A percentile compares a stretch with the other conserved stretches of the same genome.
Conservation (phyloP, 92 coral and sea anemone genomes). For the Heliopora coerulea region DNA sequence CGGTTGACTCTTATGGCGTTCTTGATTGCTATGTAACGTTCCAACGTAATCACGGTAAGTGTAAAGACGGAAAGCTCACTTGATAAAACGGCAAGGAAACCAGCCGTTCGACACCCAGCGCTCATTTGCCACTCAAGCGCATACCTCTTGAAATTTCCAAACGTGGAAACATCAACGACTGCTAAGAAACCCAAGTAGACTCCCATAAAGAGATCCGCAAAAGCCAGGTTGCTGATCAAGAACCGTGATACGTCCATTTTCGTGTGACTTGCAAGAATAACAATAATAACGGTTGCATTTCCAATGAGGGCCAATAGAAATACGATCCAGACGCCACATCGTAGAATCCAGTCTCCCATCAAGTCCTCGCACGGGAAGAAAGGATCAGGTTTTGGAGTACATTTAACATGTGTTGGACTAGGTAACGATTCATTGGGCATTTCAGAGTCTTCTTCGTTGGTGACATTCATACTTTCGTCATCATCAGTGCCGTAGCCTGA, state of each 20-base stretch:
- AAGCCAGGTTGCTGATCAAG: conserved; percentile 79
- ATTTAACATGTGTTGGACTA: too few relatives aligned
- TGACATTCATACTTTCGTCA: too few relatives aligned
- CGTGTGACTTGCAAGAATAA: conserved; percentile 75
- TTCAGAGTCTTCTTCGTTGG: too few relatives aligned
- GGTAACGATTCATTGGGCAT: too few relatives aligned
- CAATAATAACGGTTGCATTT: conserved; percentile 79
- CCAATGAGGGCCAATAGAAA: conserved; percentile 88
- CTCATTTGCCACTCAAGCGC: conserved; percentile 95
- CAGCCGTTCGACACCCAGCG: conserved; percentile 80
- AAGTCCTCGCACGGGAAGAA: conserved; percentile 97
- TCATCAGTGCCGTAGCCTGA: conserved; percentile 25
- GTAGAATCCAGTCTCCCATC: conserved; percentile 83
- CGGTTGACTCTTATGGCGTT: conserved; percentile 86
- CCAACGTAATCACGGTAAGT: conserved; percentile 82
- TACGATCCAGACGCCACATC: conserved; percentile 97
- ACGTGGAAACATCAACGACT: conserved; percentile 82
- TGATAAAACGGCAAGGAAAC: conserved; percentile 86
- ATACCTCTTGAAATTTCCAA: conserved; percentile 70
- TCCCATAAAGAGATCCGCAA: conserved; percentile 97
- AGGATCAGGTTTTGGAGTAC: conserved; percentile 91
- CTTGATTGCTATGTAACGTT: conserved; percentile 91
- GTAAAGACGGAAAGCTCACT: conserved; percentile 92
- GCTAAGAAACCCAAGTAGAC: conserved; percentile 91
- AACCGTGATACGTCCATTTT: conserved; percentile 90